Evolutionary conservation across 2,888 invertebrate species (phyloP).

Genomic region (Nomada flava): DNA sequence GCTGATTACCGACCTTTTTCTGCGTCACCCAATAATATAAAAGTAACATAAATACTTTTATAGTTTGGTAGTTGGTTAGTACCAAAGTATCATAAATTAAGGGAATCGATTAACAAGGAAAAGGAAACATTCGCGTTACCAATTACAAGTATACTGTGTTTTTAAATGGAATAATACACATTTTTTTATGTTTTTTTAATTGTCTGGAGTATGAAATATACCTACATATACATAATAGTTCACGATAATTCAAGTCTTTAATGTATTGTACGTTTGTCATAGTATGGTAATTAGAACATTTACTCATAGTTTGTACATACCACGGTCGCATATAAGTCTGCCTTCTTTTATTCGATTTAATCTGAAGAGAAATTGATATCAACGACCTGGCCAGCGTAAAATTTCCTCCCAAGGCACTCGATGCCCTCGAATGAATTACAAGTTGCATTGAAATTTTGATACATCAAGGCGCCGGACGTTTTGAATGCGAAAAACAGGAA

Average conservation of each 20-base stretch:
- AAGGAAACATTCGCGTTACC: neutral
- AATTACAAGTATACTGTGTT: no score
- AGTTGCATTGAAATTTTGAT: neutral
- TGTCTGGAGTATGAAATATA: no score
- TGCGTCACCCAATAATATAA: neutral
- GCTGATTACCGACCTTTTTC: neutral
- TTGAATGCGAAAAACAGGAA: constrained; percentile 12
- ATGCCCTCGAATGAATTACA: neutral
- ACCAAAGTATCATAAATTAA: neutral
- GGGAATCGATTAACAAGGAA: neutral
- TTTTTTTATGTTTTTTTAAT: no score
- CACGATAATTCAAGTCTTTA: no score
- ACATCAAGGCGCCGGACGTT: neutral
- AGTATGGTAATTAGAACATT: no score
- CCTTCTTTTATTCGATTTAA: neutral
- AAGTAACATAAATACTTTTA: neutral
- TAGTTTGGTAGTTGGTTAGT: neutral
- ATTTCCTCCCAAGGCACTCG: neutral
- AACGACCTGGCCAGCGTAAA: neutral
- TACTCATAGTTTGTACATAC: no score
- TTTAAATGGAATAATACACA: no score
- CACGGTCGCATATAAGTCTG: neutral
- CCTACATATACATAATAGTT: no score
- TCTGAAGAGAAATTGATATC: neutral
- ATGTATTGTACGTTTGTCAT: no score